These are phyloP conservation scores for Pangasius krempfi DNA, from an alignment of 2,797 vertebrate genomes.

Conservation along the genomic window DNA sequence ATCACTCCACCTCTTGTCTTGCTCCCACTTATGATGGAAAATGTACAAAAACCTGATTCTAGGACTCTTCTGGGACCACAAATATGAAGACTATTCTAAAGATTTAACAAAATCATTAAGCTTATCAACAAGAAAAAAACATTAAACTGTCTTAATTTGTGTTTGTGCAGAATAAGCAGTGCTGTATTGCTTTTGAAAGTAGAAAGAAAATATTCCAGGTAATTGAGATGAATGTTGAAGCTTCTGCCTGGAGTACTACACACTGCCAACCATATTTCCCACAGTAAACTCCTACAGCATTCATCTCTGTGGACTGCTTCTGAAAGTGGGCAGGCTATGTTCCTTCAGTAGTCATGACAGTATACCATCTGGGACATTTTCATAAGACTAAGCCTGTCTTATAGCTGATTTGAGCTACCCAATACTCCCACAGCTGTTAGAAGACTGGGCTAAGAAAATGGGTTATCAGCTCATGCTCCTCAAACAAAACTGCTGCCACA, in stretches of 20 bases:
- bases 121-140: neutral
- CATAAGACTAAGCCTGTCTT: constrained; percentile 36
- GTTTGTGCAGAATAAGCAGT: neutral
- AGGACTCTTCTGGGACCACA: neutral
- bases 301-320: constrained; percentile 35
- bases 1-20: neutral
- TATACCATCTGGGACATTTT: constrained; percentile 45
- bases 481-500: constrained; percentile 4
- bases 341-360: constrained; percentile 40
- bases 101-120: neutral
- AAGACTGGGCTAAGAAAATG: neutral
- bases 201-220: neutral
- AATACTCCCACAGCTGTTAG: constrained; percentile 38
- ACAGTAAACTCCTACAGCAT: constrained; percentile 29
- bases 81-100: neutral
- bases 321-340: constrained; percentile 28
- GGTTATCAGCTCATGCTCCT: constrained; percentile 12
- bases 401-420: constrained; percentile 45
- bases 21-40: neutral
- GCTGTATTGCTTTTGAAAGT: neutral
- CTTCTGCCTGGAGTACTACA: constrained; percentile 3
- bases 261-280: constrained; percentile 10
- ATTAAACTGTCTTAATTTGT: neutral
- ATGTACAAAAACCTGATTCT: neutral
- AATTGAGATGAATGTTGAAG: neutral